phyloP scores from a whole-genome alignment of 2,888 invertebrate species.

The Xestia sexstrigata region DNA sequence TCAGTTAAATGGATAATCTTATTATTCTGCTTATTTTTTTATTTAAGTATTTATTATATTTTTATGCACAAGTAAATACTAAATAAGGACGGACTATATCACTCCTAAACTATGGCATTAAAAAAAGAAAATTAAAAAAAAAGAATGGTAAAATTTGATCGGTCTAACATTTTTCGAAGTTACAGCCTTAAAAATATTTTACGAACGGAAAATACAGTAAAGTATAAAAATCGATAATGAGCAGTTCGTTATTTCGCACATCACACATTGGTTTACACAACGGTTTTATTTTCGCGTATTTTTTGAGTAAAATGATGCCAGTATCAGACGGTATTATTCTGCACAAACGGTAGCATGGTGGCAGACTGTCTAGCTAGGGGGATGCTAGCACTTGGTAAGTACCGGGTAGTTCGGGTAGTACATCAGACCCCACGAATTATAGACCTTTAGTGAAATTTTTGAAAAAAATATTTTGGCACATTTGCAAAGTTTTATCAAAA shows the following conservation, averaged over 20 bases:
- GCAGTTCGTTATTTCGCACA: slow-evolving; percentile 34
- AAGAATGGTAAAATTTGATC: neutral
- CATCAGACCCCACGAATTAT: too few species aligned
- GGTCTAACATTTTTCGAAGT: neutral
- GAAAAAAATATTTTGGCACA: too few species aligned
- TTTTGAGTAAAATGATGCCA: slow-evolving; percentile 34
- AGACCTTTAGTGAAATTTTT: too few species aligned
- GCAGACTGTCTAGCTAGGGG: slow-evolving; percentile 20
- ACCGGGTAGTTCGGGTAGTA: too few species aligned
- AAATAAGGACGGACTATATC: neutral
- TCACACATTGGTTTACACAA: too few species aligned
- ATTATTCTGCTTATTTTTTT: neutral
- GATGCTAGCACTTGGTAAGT: neutral
- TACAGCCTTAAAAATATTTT: neutral
- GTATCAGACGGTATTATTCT: slow-evolving; percentile 26
- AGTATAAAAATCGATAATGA: slow-evolving; percentile 13
- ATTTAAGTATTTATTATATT: neutral
- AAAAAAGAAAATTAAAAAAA: neutral
- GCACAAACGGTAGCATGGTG: slow-evolving; percentile 14
- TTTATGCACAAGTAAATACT: neutral
- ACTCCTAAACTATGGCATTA: neutral
- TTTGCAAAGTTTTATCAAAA: too few species aligned
- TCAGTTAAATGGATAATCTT: neutral
- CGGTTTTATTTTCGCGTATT: slow-evolving; percentile 28
- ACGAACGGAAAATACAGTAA: neutral